Evolutionary conservation across 2,888 invertebrate species (phyloP).

Genomic region (Acronicta alni): DNA sequence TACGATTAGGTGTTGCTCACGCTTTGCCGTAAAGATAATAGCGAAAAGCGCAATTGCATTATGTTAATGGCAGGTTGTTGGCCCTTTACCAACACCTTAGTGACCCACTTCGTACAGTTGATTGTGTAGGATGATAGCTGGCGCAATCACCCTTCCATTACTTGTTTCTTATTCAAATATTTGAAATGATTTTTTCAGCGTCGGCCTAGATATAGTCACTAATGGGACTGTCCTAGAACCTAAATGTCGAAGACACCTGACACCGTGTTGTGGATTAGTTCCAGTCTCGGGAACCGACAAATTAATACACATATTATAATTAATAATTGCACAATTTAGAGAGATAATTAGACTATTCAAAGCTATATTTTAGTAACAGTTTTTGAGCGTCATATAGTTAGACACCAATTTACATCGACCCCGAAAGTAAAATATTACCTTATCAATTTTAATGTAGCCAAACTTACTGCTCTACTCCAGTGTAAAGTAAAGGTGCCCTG

Average conservation of each 20-base stretch:
- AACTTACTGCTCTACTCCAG: background rate
- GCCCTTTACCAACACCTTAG: conserved; percentile 44
- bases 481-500: background rate
- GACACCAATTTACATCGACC: too few species aligned
- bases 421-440: too few species aligned
- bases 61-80: conserved; percentile 39
- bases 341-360: too few species aligned
- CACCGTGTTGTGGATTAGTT: too few species aligned
- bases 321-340: too few species aligned
- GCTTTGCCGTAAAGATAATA: conserved; percentile 48
- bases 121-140: conserved; percentile 40
- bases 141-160: conserved; percentile 38
- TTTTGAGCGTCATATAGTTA: too few species aligned
- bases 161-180: background rate
- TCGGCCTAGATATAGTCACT: background rate
- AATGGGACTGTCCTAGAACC: background rate
- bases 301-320: too few species aligned
- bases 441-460: too few species aligned
- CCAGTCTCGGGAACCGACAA: too few species aligned
- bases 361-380: too few species aligned
- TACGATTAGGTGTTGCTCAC: conserved; percentile 41
- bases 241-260: too few species aligned
- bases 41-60: conserved; percentile 44
- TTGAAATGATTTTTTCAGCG: background rate
- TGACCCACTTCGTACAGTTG: conserved; percentile 45